These are phyloP conservation scores for Drosophila lini DNA, from an alignment of 1,140 invertebrate species.

Conservation along the genomic window DNA sequence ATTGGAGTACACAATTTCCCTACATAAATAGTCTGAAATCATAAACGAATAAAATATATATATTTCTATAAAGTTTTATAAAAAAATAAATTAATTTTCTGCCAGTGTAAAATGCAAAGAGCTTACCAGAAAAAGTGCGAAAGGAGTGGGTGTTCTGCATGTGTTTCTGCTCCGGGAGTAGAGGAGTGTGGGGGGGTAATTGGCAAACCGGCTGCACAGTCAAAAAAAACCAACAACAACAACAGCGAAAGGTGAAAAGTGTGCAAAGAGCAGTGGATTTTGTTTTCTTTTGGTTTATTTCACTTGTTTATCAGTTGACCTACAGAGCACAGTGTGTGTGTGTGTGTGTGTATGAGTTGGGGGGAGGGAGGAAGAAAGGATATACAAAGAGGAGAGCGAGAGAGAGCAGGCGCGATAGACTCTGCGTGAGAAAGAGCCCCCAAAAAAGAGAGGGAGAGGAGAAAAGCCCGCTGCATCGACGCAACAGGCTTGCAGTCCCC, in stretches of 20 bases:
- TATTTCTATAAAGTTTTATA: no score
- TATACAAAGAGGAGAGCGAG: conserved; percentile 8
- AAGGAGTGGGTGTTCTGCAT: conserved; percentile 20
- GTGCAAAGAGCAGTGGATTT: conserved; percentile 26
- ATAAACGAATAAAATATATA: no score
- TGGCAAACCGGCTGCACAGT: conserved; percentile 31
- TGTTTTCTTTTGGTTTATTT: conserved; percentile 17
- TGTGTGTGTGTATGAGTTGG: neutral
- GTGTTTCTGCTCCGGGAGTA: neutral
- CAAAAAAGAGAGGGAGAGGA: neutral
- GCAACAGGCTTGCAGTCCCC: conserved; percentile 64
- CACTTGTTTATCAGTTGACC: conserved; percentile 74
- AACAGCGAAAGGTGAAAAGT: conserved; percentile 32
- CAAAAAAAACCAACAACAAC: conserved; percentile 26
- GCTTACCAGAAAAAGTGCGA: conserved; percentile 24
- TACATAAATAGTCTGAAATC: no score
- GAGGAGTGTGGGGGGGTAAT: conserved; percentile 1
- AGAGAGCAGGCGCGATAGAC: conserved; percentile 48
- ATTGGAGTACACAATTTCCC: no score
- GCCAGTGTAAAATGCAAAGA: conserved; percentile 40
- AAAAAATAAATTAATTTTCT: neutral
- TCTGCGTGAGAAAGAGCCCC: conserved; percentile 25
- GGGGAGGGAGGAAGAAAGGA: neutral
- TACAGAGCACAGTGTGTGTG: conserved; percentile 41
- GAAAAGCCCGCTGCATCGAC: conserved; percentile 26